A percentile compares a stretch with the other conserved stretches of the same genome.
Evolutionary conservation across 2,797 vertebrate genomes (phyloP).

Genomic region (Astyanax mexicanus): DNA sequence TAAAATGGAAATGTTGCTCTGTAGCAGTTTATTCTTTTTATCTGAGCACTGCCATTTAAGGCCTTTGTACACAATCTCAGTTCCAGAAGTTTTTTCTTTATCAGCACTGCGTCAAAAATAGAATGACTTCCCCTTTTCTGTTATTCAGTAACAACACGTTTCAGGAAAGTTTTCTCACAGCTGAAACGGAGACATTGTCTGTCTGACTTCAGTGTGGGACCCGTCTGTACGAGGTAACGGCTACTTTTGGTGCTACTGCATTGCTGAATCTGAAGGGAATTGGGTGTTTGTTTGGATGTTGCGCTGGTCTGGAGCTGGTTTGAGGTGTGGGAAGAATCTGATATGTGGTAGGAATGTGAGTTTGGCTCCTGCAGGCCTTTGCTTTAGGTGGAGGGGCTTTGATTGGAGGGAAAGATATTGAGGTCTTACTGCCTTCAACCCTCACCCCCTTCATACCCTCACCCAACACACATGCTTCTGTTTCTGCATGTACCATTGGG

Average conservation of each 20-base stretch:
- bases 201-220: constrained; percentile 30
- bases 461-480: constrained; percentile 18
- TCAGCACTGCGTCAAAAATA: constrained; percentile 26
- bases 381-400: constrained; percentile 55
- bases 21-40: not conserved
- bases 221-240: constrained; percentile 43
- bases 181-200: constrained; percentile 7
- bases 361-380: constrained; percentile 58
- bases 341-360: constrained; percentile 60
- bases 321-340: constrained; percentile 60
- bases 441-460: constrained; percentile 30
- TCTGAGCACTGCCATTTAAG: not conserved
- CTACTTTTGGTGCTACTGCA: constrained; percentile 32
- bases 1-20: constrained; percentile 47
- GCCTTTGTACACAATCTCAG: constrained; percentile 14
- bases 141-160: constrained; percentile 41
- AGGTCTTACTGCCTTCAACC: constrained; percentile 49
- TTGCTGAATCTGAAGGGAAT: constrained; percentile 27
- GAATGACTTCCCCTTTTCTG: constrained; percentile 48
- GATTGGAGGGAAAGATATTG: constrained; percentile 49
- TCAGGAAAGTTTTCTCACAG: constrained; percentile 30
- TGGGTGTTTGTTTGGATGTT: constrained; percentile 43
- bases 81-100: constrained; percentile 6
- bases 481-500: constrained; percentile 36
- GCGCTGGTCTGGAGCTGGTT: constrained; percentile 39